Base-by-base conservation (phyloP, 1,140 invertebrate genomes). In the Trypoxylus dichotomus region DNA sequence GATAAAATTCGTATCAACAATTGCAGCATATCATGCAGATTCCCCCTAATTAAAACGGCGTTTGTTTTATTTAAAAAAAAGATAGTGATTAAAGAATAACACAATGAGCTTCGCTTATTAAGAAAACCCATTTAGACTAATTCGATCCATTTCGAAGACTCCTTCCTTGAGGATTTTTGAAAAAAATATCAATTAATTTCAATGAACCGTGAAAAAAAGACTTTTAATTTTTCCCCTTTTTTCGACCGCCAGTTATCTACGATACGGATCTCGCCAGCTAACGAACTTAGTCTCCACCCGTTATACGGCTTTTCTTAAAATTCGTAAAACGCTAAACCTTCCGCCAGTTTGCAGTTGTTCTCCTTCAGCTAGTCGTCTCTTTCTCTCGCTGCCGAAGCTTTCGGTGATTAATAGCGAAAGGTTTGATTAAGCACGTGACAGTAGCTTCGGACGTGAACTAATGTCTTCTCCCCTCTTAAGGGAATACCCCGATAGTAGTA, bases 391-490 rank as follows among this genome's bases (percentile, higher is more conserved):
- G 60, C 60, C 27, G 24, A 29, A 68, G 7, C 15, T 24, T 24
- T 24, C 8, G 24, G 60, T 68, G 60, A 68, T 68, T 68, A 68
- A 68, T 68, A 68, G 60, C 27, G 60, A 68, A 68, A 68, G 25
- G 60, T 68, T 68, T 68, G 60, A 68, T 68, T 68, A 68, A 68
- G 60, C 60, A 68, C 60, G 60, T 68, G 60, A 68, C 60, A 68
- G 60, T 68, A 29, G 60, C 27, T 3, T 68, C 21, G 60, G 60
- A 68, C 60, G 60, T 68, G 60, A 29, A 68, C 60, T 68, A 68
- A 68, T 68, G 60, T 68, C 24, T 68, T 68, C 60, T 19, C 21
- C 60, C 24, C 60, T 19, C 15, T 37, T 37, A 37, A 24, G 60
- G 60, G 60, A 68, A 68, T 25, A 29, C 60, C 24, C 5, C 21